Evolutionary conservation across 2,113 vertebrate species (phyloP).

Genomic region (Callaeas wilsoni): DNA sequence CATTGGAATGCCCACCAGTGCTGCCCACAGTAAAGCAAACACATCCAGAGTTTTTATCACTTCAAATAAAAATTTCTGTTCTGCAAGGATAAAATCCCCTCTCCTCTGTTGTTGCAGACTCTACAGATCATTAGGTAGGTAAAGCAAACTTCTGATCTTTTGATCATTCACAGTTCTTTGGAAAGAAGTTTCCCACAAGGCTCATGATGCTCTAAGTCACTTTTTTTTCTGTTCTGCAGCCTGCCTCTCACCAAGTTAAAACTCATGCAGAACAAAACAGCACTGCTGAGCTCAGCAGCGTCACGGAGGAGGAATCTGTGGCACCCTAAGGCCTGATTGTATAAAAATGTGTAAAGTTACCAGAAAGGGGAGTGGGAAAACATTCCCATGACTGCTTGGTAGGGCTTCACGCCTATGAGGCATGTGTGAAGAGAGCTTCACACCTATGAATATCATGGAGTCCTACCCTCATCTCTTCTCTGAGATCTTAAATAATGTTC

Average conservation of each 20-base stretch:
- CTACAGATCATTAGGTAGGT: constrained; percentile 9
- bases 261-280: constrained; percentile 10
- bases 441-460: background rate
- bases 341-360: constrained; percentile 20
- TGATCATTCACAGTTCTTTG: background rate
- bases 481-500: constrained; percentile 26
- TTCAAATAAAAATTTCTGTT: constrained; percentile 14
- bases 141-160: constrained; percentile 25
- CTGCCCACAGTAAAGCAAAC: background rate
- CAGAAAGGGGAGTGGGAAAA: background rate
- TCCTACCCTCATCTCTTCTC: background rate
- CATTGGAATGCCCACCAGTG: background rate
- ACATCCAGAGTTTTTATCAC: background rate
- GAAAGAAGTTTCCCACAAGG: constrained; percentile 28
- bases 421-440: background rate
- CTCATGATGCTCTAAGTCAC: background rate
- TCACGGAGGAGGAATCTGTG: background rate
- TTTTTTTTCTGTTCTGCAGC: background rate
- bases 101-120: background rate
- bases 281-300: background rate
- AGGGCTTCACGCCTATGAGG: background rate
- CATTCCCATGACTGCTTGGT: background rate
- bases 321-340: constrained; percentile 13
- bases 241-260: background rate
- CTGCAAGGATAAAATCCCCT: background rate